Evolutionary conservation across 1,140 invertebrate genomes (phyloP).

Genomic region (Tetraneura akinire): DNA sequence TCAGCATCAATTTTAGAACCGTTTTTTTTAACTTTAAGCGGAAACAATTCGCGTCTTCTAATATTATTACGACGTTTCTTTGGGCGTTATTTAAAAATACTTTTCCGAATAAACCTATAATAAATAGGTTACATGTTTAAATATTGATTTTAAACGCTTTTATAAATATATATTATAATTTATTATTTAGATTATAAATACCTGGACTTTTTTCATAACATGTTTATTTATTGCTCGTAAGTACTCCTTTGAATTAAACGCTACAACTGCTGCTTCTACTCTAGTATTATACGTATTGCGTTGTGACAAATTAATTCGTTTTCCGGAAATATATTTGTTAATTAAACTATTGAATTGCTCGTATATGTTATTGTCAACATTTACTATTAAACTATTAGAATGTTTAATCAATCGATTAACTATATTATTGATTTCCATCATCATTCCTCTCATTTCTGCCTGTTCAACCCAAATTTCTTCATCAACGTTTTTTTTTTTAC

Average conservation of each 20-base stretch:
- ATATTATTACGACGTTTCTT: neutral
- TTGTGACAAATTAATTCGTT: slow-evolving; percentile 8
- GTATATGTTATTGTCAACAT: neutral
- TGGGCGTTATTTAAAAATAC: neutral
- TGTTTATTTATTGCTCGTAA: neutral
- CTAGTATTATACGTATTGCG: neutral
- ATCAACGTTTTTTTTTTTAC: neutral
- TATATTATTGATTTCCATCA: neutral
- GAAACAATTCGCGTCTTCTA: slow-evolving; percentile 5
- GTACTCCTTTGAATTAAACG: too few relatives aligned
- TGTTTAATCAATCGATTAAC: neutral
- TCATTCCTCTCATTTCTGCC: neutral
- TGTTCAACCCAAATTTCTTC: neutral
- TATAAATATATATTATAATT: neutral
- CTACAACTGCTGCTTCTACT: slow-evolving; percentile 1
- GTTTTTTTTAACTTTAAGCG: neutral
- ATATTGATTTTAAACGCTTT: neutral
- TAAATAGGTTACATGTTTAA: too few relatives aligned
- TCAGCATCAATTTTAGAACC: neutral
- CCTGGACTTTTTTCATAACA: slow-evolving; percentile 5
- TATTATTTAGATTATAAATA: neutral
- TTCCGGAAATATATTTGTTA: neutral
- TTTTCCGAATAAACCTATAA: neutral
- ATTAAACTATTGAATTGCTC: neutral
- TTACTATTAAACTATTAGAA: neutral